Evolutionary conservation across 2,888 invertebrate genomes (phyloP).

Genomic region (Torymus aiolomorphi): DNA sequence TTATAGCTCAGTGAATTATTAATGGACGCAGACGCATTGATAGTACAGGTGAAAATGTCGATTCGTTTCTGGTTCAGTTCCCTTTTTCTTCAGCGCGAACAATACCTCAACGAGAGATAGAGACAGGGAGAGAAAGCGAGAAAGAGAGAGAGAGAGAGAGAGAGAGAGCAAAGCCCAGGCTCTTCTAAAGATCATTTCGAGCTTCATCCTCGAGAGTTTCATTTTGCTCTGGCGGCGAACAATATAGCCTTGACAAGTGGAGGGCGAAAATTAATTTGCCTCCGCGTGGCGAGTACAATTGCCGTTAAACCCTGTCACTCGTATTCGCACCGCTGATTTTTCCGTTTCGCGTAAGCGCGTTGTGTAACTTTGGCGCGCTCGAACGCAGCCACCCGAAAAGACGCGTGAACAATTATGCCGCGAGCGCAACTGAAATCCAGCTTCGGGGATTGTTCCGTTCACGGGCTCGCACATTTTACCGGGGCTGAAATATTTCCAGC

Average conservation of each 20-base stretch:
- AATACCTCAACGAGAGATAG: not conserved
- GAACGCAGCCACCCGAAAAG: constrained; percentile 5
- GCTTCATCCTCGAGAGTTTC: constrained; percentile 26
- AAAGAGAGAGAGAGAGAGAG: no score
- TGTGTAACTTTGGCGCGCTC: not conserved
- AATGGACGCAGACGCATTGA: not conserved
- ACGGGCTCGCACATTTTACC: not conserved
- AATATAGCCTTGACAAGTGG: constrained; percentile 47
- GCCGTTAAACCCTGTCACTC: constrained; percentile 41
- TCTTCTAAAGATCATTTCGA: constrained; percentile 39
- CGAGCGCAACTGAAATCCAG: constrained; percentile 31
- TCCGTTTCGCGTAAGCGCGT: constrained; percentile 26
- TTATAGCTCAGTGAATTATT: not conserved
- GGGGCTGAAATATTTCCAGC: constrained; percentile 23
- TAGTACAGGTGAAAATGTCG: no score
- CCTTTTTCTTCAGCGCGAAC: not conserved
- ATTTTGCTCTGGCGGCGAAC: constrained; percentile 34
- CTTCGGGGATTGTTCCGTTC: constrained; percentile 24
- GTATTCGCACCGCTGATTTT: constrained; percentile 45
- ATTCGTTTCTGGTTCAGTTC: not conserved
- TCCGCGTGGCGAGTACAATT: constrained; percentile 25
- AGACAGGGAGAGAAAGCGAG: not conserved
- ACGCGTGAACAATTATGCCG: constrained; percentile 42
- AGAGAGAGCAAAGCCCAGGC: not conserved
- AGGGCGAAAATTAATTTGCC: constrained; percentile 54